Conservation (phyloP, 2,888 invertebrate genomes). For the Ormia ochracea region DNA sequence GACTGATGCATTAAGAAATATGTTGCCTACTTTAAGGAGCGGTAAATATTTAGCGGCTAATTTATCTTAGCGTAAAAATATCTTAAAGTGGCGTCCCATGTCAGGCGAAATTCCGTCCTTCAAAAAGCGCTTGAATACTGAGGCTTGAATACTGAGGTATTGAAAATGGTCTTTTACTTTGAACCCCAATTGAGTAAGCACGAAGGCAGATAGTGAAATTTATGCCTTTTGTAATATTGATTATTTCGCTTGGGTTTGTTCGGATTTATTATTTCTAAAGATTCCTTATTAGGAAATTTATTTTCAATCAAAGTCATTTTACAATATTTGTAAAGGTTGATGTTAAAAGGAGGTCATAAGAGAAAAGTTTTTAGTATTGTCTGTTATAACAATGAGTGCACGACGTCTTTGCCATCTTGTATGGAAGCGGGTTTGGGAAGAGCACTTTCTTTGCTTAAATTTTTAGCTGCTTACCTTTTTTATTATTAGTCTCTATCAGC, state of each 20-base stretch:
- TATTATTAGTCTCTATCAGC: neutral
- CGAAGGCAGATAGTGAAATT: neutral
- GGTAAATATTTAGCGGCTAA: too few species aligned
- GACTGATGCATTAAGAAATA: too few species aligned
- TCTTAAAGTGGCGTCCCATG: too few species aligned
- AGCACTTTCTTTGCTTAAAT: neutral
- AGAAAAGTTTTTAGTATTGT: neutral
- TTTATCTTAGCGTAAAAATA: too few species aligned
- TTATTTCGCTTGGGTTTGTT: slow-evolving; percentile 3
- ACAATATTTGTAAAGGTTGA: neutral
- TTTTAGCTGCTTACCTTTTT: neutral
- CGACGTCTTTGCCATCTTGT: neutral
- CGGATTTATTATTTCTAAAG: neutral
- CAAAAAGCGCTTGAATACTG: too few species aligned
- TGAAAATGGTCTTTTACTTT: too few species aligned
- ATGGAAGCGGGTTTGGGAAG: neutral
- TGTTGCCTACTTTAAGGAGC: too few species aligned
- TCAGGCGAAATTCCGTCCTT: too few species aligned
- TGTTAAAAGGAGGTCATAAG: neutral
- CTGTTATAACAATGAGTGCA: slow-evolving; percentile 2
- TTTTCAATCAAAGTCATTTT: slow-evolving; percentile 19
- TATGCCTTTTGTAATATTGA: slow-evolving; percentile 1
- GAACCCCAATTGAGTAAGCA: neutral
- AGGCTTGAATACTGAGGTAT: too few species aligned
- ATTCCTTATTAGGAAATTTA: neutral